Conservation (phyloP, 2,888 invertebrate species). For the Aphidius colemani region DNA sequence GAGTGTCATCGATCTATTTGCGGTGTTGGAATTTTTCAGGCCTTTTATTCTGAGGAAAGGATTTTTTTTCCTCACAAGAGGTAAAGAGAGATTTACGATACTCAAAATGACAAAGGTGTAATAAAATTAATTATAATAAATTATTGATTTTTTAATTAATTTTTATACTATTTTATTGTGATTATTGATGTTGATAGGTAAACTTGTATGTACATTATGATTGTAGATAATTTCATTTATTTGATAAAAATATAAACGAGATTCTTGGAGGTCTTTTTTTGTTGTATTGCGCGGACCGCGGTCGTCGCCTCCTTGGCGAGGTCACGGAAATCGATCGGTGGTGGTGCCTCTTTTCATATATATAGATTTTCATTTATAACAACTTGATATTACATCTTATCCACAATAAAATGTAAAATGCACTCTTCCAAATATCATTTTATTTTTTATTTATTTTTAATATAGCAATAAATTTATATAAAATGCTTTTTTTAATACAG, state of each 20-base stretch:
- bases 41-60: constrained; percentile 35
- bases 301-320: constrained; percentile 42
- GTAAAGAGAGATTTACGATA: no score
- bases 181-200: neutral
- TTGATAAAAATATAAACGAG: constrained; percentile 30
- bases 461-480: no score
- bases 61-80: no score
- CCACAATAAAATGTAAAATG: no score
- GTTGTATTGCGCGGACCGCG: constrained; percentile 17
- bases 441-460: neutral
- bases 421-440: no score
- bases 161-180: neutral
- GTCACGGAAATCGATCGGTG: constrained; percentile 40
- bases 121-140: no score
- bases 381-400: no score
- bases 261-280: constrained; percentile 35
- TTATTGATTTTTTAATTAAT: neutral
- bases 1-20: constrained; percentile 61
- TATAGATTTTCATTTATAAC: neutral
- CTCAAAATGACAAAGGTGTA: no score
- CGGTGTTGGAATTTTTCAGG: constrained; percentile 58
- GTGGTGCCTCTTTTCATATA: constrained; percentile 14
- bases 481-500: no score
- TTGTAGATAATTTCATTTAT: neutral
- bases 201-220: neutral